Evolutionary conservation across 1,140 invertebrate species (phyloP).

Genomic region (Anthonomus grandis): DNA sequence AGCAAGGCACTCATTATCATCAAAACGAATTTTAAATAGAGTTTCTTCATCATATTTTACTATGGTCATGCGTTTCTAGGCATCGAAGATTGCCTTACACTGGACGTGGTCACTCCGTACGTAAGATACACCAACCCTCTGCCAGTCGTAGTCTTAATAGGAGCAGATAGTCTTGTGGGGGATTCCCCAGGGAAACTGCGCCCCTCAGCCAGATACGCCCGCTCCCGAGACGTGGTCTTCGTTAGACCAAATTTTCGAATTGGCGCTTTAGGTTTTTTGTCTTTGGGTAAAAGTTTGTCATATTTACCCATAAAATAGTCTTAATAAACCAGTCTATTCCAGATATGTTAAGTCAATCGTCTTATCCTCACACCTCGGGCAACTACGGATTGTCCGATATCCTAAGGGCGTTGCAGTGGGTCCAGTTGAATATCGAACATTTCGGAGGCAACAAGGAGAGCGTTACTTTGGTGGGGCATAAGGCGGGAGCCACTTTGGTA

Average conservation of each 20-base stretch:
- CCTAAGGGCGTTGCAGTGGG: constrained; percentile 72
- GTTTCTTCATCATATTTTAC: too few relatives aligned
- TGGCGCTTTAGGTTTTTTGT: constrained; percentile 75
- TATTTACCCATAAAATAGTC: too few relatives aligned
- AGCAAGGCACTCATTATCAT: too few relatives aligned
- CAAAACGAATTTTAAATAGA: too few relatives aligned
- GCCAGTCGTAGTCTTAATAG: constrained; percentile 79
- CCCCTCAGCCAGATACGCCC: constrained; percentile 49
- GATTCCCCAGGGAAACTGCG: constrained; percentile 60
- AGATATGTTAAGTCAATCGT: constrained; percentile 63
- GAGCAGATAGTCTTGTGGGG: constrained; percentile 71
- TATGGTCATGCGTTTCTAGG: too few relatives aligned
- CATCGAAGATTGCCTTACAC: constrained; percentile 73
- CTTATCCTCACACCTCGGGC: constrained; percentile 73
- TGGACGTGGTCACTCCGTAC: constrained; percentile 74
- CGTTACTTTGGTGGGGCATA: constrained; percentile 77
- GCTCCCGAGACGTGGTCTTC: constrained; percentile 75
- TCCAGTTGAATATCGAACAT: constrained; percentile 73
- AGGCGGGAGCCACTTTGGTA: constrained; percentile 72
- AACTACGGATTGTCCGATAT: constrained; percentile 85
- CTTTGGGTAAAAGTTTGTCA: constrained; percentile 48
- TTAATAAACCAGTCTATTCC: too few relatives aligned
- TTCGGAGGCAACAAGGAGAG: constrained; percentile 76
- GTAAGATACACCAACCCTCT: constrained; percentile 68
- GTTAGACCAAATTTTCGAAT: constrained; percentile 78